Evolutionary conservation across 2,113 vertebrate genomes (phyloP).

Genomic region (Chlamydotis undulata): DNA sequence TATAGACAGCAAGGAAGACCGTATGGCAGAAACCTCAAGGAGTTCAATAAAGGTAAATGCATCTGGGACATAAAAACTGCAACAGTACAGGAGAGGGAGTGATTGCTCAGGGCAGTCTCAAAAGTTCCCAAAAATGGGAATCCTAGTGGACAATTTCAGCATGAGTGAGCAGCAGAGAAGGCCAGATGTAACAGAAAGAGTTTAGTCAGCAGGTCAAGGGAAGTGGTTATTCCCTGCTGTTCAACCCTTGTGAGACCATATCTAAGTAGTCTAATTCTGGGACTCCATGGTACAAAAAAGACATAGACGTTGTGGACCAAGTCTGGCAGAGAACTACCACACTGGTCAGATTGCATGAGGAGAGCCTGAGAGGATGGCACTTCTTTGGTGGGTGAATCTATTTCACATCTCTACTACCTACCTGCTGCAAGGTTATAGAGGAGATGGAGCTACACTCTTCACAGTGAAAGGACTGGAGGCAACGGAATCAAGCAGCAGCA

Average conservation of each 20-base stretch:
- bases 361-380: background rate
- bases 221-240: background rate
- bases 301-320: background rate
- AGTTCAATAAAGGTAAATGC: background rate
- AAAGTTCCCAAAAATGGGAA: background rate
- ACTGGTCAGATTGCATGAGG: background rate
- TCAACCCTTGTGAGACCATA: background rate
- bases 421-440: background rate
- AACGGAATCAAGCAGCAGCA: background rate
- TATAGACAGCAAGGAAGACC: background rate
- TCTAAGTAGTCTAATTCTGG: background rate
- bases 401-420: background rate
- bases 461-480: background rate
- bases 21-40: background rate
- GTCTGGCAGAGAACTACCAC: background rate
- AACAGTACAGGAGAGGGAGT: background rate
- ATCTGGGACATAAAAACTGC: background rate
- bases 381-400: background rate
- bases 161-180: background rate
- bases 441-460: background rate
- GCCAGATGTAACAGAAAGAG: background rate
- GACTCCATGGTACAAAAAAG: background rate
- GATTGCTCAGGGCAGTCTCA: background rate
- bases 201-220: background rate
- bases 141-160: background rate